Evolutionary conservation across 2,888 invertebrate species (phyloP), one percentile per base, ranked within the genome.

Genomic region (Eucriotettix oculatus): DNA sequence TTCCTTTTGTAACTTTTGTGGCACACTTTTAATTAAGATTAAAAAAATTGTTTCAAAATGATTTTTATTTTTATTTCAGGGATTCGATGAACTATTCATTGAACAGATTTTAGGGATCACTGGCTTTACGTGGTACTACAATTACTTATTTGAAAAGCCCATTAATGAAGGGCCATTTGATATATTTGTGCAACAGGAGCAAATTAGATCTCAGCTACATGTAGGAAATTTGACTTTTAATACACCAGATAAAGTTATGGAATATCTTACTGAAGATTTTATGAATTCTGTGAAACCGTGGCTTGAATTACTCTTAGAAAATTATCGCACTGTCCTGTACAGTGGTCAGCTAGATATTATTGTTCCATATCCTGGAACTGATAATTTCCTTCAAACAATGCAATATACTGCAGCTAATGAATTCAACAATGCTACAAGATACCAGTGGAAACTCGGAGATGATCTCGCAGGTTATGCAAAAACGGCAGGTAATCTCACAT

Each of bases 101-200:
- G 29, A 29, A 29, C 29, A 29, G 14, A 88, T 87, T 68, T 79
- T 78, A 64, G 87, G 88, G 68, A 74, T 83, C 65, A 87, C 90
- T 3, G 90, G 90, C 0, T 87, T 87, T 61, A 74, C 81, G 41
- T 85, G 84, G 67, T 87, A 87, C 67, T 89, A 82, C 70, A 90
- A 90, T 70, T 87, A 79, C 68, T 71, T 92, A 16, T 76, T 81
- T 57, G 78, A 83, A 0, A 75, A 79, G 58, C 82, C 83, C 56
- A 71, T 73, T 1, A 76, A 79, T 56, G 74, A 71, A 9, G 72
- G 74, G 16, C 52, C 48, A 40, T 58, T 52, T 29, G 52, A 74
- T 58, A 79, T 71, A 66, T 70, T 79, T 7, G 75, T 78, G 60
- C 71, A 71, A 42, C 71, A 72, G 0, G 72, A 74, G 5, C 52